Evolutionary conservation across 2,797 vertebrate species (phyloP).

Genomic region (Schizothorax lantsangensis): DNA sequence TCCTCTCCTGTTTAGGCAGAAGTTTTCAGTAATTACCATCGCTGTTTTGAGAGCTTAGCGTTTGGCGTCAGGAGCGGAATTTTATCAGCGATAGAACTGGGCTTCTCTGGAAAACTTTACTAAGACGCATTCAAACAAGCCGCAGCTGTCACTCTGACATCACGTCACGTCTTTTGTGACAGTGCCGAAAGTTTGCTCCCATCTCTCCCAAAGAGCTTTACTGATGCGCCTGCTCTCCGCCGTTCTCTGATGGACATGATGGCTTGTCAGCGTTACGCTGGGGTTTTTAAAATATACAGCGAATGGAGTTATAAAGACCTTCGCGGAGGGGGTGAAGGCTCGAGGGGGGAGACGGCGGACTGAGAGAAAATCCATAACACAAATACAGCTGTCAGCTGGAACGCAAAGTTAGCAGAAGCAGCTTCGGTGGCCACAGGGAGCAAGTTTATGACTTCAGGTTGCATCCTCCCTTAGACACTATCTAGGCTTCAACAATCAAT

Average conservation of each 20-base stretch:
- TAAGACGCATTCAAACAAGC: constrained; percentile 37
- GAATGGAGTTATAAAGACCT: constrained; percentile 81
- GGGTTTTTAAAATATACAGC: constrained; percentile 80
- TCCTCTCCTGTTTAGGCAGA: constrained; percentile 28
- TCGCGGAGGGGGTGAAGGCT: constrained; percentile 61
- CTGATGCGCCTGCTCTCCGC: constrained; percentile 70
- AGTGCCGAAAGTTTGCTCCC: constrained; percentile 72
- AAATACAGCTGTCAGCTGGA: constrained; percentile 84
- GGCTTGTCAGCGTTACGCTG: constrained; percentile 78
- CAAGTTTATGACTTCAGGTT: constrained; percentile 41
- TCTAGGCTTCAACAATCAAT: constrained; percentile 19
- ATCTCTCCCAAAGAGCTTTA: constrained; percentile 72
- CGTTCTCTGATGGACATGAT: constrained; percentile 76
- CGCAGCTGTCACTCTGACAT: constrained; percentile 72
- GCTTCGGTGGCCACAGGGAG: constrained; percentile 38
- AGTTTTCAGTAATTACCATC: constrained; percentile 44
- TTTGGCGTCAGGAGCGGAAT: constrained; percentile 3
- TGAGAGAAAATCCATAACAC: constrained; percentile 88
- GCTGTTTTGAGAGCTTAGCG: constrained; percentile 7
- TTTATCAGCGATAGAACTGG: constrained; percentile 36
- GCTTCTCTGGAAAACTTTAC: constrained; percentile 56
- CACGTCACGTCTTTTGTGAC: constrained; percentile 65
- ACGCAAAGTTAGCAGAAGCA: constrained; percentile 76
- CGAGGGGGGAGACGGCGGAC: constrained; percentile 69
- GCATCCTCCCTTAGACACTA: constrained; percentile 18